Base-by-base conservation (phyloP, 2,888 invertebrate genomes). In the Ligdia adustata region DNA sequence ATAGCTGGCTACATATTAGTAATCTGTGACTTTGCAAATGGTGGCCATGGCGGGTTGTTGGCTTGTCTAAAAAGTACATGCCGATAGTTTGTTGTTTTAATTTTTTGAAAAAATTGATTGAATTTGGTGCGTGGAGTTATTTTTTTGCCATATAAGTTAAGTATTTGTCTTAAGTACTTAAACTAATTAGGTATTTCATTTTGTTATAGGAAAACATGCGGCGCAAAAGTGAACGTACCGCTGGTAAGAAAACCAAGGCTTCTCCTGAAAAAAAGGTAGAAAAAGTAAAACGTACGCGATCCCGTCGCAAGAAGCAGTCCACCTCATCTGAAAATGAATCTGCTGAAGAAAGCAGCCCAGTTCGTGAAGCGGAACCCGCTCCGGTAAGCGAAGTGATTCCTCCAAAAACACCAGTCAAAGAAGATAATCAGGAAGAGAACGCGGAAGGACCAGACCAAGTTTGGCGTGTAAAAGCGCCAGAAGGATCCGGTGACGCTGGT, bases 171-270 rank as follows among this genome's bases (percentile, higher is more conserved):
- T 3, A 4, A 18, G n/a, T 9, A 0, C 11, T n/a, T 28, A 14
- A 18, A 9, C 4, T 9, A 29, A 18, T 0, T 11, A 14, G 3
- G 9, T 7, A 11, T 13, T 33, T 13, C 26, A 9, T 11, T 13
- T 15, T 14, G 16, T 69, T 74, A 53, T 52, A 76, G 72, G 54
- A 55, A 57, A 72, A 43, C 60, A 95, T 95, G 95, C 93, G 95
- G 77, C 94, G 95, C 63, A 95, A 95, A 85, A 95, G 95, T 79
- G 94, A 95, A 92, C 85, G 94, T 91, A 75, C 91, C 91, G 72
- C 85, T 39, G 73, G 51, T 70, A 94, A 93, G 73, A 94, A 94
- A 76, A 79, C 92, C 4, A 94, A 93, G 74, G 77, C 91, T 67
- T 92, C 94, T 32, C 93, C 94, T 27, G 94, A 94, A 55, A 93